Evolutionary conservation across 2,888 invertebrate genomes (phyloP).

Genomic region (Siphlonurus alternatus): DNA sequence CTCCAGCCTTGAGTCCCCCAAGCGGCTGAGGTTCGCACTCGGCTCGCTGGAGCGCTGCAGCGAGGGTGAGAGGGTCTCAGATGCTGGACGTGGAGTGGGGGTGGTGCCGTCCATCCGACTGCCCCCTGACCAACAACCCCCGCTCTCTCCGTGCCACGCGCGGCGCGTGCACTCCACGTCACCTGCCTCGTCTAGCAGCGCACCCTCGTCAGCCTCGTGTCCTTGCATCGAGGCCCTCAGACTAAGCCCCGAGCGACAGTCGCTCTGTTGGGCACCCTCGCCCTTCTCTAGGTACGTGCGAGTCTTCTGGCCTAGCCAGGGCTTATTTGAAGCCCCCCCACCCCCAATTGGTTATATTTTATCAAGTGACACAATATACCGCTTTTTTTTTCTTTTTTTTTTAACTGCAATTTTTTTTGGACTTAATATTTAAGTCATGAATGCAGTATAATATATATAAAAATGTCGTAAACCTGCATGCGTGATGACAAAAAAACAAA

Average conservation of each 20-base stretch:
- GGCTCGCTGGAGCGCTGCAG: conserved; percentile 35
- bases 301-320: neutral
- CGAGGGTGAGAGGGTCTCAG: conserved; percentile 26
- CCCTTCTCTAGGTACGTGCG: conserved; percentile 1
- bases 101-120: conserved; percentile 10
- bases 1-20: conserved; percentile 59
- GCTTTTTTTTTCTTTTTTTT: too few species aligned
- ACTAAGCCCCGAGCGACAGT: neutral
- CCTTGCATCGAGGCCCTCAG: conserved; percentile 46
- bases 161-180: neutral
- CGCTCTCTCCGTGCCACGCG: neutral
- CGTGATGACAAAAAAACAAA: too few species aligned
- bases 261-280: conserved; percentile 1
- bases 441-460: too few species aligned
- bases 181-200: neutral
- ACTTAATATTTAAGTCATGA: too few species aligned
- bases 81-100: neutral
- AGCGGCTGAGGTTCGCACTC: conserved; percentile 60
- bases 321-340: too few species aligned
- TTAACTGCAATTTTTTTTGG: too few species aligned
- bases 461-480: too few species aligned
- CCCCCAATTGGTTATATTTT: too few species aligned
- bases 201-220: conserved; percentile 41
- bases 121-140: neutral
- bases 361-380: too few species aligned